Evolutionary conservation across 2,797 vertebrate genomes (phyloP), one percentile per base, ranked within the genome.

Genomic region (Trematomus bernacchii): DNA sequence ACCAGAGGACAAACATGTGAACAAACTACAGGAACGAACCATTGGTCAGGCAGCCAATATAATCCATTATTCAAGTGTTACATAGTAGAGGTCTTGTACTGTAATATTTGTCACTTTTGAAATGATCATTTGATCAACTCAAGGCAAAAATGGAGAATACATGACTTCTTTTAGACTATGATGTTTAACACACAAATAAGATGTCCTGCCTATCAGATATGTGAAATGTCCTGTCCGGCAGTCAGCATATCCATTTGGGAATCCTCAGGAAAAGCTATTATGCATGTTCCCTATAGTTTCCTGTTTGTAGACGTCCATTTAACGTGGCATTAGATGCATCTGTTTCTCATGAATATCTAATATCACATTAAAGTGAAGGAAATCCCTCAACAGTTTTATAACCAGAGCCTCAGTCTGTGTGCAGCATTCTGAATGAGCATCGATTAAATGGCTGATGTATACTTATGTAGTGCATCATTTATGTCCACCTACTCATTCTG

Each of bases 291-390:
- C 27, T 37, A 11, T 66, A 33, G 68, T 61, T 73, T 74, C 62
- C 42, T 5, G 46, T 68, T 80, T 52, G 23, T 10, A 40, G 44
- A 63, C 14, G 18, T 57, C 10, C 44, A 67, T 72, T 70, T 69
- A 1, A 80, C 42, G 62, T 62, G 50, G 42, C 33, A 52, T 71
- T 27, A 54, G 67, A 74, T 66, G 54, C 71, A 78, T 83, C 51
- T 27, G 52, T 76, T 75, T 73, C 85, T 76, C 76, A 65, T 85
- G 70, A 83, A 87, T 80, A 74, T 75, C 73, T 81, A 70, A 88
- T 69, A 52, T 71, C 63, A 18, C 47, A 67, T 42, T 77, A 64
- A 82, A 73, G 57, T 12, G 58, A 59, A 60, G 62, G 51, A 76
- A 84, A 83, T 81, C 67, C 72, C 72, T 73, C 64, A 76, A 62